A percentile compares a stretch with the other conserved stretches of the same genome.
Evolutionary conservation across 2,797 vertebrate species (phyloP).

Genomic region (Smutsia temminckii): DNA sequence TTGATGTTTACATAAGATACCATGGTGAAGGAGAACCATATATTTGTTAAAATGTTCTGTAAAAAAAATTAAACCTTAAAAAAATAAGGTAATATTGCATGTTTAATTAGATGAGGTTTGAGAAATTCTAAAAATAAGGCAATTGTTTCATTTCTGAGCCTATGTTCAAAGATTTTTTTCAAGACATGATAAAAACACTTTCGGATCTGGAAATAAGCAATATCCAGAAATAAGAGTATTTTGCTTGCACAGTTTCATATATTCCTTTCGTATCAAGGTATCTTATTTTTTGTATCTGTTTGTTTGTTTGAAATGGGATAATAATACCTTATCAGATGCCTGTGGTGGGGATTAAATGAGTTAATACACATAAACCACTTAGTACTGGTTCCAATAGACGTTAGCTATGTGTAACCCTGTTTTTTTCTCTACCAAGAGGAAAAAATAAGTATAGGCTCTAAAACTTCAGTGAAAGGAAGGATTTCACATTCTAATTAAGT

Average conservation of each 20-base stretch:
- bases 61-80: neutral
- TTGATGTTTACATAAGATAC: neutral
- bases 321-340: neutral
- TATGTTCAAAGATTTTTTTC: neutral
- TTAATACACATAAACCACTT: neutral
- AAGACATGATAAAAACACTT: slow-evolving; percentile 10
- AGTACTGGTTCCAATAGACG: neutral
- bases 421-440: neutral
- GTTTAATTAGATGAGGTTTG: neutral
- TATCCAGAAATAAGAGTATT: neutral
- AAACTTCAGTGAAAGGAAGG: neutral
- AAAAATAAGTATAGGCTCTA: neutral
- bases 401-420: too few relatives aligned
- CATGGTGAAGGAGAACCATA: neutral
- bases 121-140: slow-evolving; percentile 30
- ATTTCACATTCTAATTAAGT: neutral
- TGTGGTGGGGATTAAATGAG: neutral
- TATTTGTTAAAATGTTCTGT: slow-evolving; percentile 7
- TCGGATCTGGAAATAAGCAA: slow-evolving; percentile 27
- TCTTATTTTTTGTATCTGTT: neutral
- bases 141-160: neutral
- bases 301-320: slow-evolving; percentile 9
- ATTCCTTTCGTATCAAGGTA: neutral
- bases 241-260: neutral
- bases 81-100: neutral